Base-by-base conservation (phyloP, 2,113 vertebrate genomes). In the Myiagra hebetior region DNA sequence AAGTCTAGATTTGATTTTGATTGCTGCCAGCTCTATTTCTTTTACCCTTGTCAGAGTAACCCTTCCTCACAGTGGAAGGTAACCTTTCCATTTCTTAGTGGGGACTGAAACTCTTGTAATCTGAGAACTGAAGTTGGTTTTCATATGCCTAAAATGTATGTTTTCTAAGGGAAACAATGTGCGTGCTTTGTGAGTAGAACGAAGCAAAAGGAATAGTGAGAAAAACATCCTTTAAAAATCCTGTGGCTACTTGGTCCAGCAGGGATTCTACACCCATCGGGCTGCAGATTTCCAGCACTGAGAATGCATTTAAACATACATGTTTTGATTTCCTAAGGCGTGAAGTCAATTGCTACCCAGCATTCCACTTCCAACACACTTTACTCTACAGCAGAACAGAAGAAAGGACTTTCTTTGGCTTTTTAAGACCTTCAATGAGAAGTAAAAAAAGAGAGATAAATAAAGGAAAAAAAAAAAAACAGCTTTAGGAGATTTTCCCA, bases 401-500 rank as follows among this genome's bases (percentile, higher is more conserved):
- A 47, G 28, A 27, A 20, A n/a, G 13, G 11, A 11, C 7, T 10
- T 67, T 31, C 52, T 82, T 84, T 31, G 60, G 20, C 14, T 90
- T 73, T 47, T 59, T 24, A 90, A 59, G 35, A 11, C 11, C 27
- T 63, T 39, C 7, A 49, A 63, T 1, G 27, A 42, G 9, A 63
- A 57, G 16, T 5, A 35, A 33, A 31, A 41, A 42, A 14, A 62
- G 15, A 24, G 2, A 91, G 12, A 52, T 2, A 63, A 39, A 63
- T 5, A 67, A 35, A n/a, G n/a, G n/a, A n/a, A n/a, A n/a, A n/a
- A n/a, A n/a, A 0, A 4, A 41, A 27, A 35, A 28, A 77, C n/a
- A 44, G n/a, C 6, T 5, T 14, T 18, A 75, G 8, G 80, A 63
- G 39, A 76, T 56, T 42, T 79, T 87, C 96, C 97, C 98, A 99